Conservation (phyloP, 2,113 vertebrate species). For the Capreolus pygargus region DNA sequence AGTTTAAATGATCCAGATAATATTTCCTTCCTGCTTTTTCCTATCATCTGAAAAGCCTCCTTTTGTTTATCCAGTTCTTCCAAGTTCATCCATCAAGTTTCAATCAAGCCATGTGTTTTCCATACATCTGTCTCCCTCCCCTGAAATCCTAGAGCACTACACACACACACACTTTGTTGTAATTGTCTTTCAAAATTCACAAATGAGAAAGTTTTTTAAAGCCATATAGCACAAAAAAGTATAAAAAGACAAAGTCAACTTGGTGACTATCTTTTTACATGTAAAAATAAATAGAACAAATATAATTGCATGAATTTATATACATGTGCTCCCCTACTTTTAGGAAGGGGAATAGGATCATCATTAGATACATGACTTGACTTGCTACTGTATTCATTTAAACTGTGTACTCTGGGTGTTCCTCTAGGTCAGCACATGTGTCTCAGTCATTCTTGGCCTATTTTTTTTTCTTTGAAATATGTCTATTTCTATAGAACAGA, state of each 20-base stretch:
- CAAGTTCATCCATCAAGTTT: not conserved
- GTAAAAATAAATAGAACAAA: not conserved
- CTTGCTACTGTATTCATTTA: not conserved
- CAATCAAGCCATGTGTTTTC: not conserved
- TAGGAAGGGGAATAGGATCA: not conserved
- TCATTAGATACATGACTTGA: not conserved
- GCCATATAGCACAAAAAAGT: not conserved
- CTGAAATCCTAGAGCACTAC: not conserved
- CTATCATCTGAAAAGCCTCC: not conserved
- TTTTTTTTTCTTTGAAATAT: not conserved
- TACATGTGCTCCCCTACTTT: not conserved
- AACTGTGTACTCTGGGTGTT: no score
- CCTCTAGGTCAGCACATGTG: not conserved
- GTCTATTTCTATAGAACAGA: not conserved
- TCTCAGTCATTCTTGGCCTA: not conserved
- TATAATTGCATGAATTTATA: not conserved
- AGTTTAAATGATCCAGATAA: not conserved
- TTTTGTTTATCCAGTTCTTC: not conserved
- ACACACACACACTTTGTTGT: not conserved
- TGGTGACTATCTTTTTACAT: not conserved
- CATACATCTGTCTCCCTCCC: not conserved
- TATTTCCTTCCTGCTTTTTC: not conserved
- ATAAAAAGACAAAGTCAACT: not conserved
- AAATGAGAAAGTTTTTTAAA: not conserved
- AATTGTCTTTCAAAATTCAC: slow-evolving; percentile 14